Percentiles rank a stretch among this genome's conserved stretches.
These are phyloP conservation scores for Acomys russatus DNA, from an alignment of 2,797 vertebrate species.

Conservation along the genomic window DNA sequence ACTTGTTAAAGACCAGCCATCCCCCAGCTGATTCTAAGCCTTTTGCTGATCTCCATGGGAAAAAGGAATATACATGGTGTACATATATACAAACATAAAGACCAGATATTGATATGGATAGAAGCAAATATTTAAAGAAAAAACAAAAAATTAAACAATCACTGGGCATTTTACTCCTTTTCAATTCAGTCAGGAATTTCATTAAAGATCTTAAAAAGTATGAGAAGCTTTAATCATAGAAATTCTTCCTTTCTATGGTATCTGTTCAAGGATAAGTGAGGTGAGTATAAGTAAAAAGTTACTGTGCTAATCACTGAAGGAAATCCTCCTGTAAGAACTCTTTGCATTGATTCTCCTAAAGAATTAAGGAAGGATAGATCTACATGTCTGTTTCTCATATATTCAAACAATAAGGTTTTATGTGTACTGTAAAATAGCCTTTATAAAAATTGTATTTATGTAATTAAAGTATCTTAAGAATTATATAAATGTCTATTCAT, in stretches of 20 bases:
- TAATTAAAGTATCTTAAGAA: neutral
- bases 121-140: too few relatives aligned
- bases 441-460: neutral
- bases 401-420: neutral
- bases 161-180: neutral
- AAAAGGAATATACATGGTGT: too few relatives aligned
- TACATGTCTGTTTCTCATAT: neutral
- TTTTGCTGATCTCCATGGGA: too few relatives aligned
- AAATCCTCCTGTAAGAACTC: neutral
- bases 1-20: too few relatives aligned
- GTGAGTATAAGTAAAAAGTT: neutral
- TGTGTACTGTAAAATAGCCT: neutral
- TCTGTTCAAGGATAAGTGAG: neutral
- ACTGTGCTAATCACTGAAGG: neutral
- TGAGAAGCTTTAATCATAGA: neutral
- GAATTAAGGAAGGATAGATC: neutral
- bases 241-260: neutral
- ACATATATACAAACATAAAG: too few relatives aligned
- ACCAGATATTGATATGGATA: too few relatives aligned
- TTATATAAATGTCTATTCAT: neutral
- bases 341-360: neutral
- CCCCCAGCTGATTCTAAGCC: too few relatives aligned
- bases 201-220: neutral
- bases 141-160: too few relatives aligned
- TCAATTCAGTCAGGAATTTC: neutral